These are phyloP conservation scores for Chrysaora quinquecirrha DNA, from an alignment of 30 jellyfish, hydroid and myxozoan genomes.

Conservation along the genomic window DNA sequence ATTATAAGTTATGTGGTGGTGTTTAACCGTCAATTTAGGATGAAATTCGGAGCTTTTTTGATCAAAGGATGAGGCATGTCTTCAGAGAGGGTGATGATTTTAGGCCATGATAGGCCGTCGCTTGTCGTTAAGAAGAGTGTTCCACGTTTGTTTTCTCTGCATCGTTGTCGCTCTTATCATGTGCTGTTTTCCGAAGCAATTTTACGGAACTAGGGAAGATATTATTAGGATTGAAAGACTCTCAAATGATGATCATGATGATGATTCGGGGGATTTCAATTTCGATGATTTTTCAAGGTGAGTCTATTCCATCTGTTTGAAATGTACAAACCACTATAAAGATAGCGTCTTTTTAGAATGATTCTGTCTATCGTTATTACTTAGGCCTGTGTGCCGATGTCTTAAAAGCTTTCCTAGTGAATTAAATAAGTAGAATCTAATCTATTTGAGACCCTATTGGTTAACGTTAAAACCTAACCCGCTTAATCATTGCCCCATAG, in stretches of 20 bases:
- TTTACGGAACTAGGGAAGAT: not conserved
- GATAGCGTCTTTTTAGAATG: too few relatives aligned
- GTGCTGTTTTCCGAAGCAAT: slow-evolving; percentile 43
- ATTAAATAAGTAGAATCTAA: too few relatives aligned
- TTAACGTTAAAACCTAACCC: too few relatives aligned
- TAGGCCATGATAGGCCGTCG: slow-evolving; percentile 93
- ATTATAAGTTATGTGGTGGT: not conserved
- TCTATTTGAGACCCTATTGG: too few relatives aligned
- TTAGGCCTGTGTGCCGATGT: too few relatives aligned
- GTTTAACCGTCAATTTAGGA: not conserved
- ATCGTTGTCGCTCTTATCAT: slow-evolving; percentile 26
- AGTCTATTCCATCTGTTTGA: too few relatives aligned
- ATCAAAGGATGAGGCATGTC: slow-evolving; percentile 76
- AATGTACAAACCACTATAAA: too few relatives aligned
- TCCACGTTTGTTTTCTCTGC: slow-evolving; percentile 45
- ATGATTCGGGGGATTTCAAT: slow-evolving; percentile 47
- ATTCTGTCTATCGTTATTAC: too few relatives aligned
- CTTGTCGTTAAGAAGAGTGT: slow-evolving; percentile 47
- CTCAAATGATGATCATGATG: slow-evolving; percentile 20
- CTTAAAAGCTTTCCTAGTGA: too few relatives aligned
- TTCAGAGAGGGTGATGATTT: slow-evolving; percentile 9
- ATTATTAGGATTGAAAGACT: slow-evolving; percentile 39
- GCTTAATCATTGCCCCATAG: too few relatives aligned
- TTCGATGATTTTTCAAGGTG: slow-evolving; percentile 55
- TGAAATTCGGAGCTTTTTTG: too few relatives aligned